Evolutionary conservation across 2,797 vertebrate genomes (phyloP).

Genomic region (Myotis myotis): DNA sequence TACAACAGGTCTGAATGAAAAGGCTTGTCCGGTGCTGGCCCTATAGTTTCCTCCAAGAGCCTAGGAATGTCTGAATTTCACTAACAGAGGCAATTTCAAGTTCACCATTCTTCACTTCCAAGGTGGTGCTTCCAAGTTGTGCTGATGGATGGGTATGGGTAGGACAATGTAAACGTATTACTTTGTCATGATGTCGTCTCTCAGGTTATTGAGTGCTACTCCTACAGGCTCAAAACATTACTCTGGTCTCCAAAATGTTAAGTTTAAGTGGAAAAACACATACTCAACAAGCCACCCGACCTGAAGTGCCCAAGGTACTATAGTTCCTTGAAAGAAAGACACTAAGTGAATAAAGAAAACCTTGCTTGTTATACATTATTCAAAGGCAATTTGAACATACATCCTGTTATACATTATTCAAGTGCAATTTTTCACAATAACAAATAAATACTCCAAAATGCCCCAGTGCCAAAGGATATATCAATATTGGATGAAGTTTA

Average conservation of each 20-base stretch:
- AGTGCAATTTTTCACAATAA: slow-evolving; percentile 61
- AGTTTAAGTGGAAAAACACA: slow-evolving; percentile 28
- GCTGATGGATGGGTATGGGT: not conserved
- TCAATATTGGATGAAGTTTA: slow-evolving; percentile 70
- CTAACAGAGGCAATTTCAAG: not conserved
- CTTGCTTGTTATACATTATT: slow-evolving; percentile 64
- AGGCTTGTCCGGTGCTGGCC: not conserved
- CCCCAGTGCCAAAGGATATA: slow-evolving; percentile 20
- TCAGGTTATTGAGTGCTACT: not conserved
- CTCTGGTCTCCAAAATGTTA: not conserved
- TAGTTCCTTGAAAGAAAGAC: slow-evolving; percentile 50
- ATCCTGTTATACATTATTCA: slow-evolving; percentile 72
- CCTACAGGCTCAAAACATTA: not conserved
- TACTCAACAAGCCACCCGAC: not conserved
- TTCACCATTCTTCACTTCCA: not conserved
- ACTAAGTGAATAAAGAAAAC: slow-evolving; percentile 44
- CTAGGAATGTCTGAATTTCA: not conserved
- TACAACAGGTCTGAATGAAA: not conserved
- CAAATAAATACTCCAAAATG: slow-evolving; percentile 66
- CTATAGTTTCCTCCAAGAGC: not conserved
- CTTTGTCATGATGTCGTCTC: not conserved
- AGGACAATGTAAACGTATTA: not conserved
- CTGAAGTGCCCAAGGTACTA: not conserved
- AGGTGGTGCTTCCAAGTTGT: not conserved
- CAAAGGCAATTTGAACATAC: slow-evolving; percentile 64